Percentiles rank a stretch among this genome's conserved stretches.
Evolutionary conservation across 2,113 vertebrate genomes (phyloP).

Genomic region (Theristicus caerulescens): DNA sequence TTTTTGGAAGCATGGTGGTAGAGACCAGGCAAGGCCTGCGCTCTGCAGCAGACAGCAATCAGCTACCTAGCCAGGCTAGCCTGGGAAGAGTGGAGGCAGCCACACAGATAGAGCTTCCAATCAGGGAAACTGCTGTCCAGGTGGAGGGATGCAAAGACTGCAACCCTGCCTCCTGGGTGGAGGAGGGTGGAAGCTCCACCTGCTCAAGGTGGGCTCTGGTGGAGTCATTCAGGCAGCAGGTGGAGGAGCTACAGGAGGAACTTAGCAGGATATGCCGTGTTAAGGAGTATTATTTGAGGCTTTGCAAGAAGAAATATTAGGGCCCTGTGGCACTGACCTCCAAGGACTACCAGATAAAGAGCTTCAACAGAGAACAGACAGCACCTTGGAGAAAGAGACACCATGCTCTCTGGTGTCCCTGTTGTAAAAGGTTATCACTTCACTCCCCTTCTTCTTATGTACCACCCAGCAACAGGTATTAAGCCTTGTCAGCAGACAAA

Average conservation of each 20-base stretch:
- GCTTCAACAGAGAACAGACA: background rate
- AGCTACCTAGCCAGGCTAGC: background rate
- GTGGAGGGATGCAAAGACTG: background rate
- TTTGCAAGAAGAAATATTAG: background rate
- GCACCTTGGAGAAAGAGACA: background rate
- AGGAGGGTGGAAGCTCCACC: background rate
- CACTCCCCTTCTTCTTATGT: background rate
- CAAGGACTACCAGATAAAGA: background rate
- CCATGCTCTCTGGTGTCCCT: background rate
- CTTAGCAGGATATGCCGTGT: background rate
- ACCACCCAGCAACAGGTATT: background rate
- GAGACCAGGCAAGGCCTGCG: background rate
- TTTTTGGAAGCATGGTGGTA: too few relatives aligned
- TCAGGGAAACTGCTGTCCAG: background rate
- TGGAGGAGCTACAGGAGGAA: background rate
- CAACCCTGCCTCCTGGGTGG: too few relatives aligned
- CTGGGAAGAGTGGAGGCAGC: background rate
- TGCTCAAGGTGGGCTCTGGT: background rate
- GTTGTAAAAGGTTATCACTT: background rate
- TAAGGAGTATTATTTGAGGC: background rate
- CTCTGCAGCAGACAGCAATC: background rate
- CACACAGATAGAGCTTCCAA: background rate
- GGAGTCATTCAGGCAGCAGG: background rate
- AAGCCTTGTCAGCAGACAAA: background rate
- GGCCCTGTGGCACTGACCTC: background rate